phyloP scores from a whole-genome alignment of 2,888 invertebrate genomes.

The Parnassius apollo region DNA sequence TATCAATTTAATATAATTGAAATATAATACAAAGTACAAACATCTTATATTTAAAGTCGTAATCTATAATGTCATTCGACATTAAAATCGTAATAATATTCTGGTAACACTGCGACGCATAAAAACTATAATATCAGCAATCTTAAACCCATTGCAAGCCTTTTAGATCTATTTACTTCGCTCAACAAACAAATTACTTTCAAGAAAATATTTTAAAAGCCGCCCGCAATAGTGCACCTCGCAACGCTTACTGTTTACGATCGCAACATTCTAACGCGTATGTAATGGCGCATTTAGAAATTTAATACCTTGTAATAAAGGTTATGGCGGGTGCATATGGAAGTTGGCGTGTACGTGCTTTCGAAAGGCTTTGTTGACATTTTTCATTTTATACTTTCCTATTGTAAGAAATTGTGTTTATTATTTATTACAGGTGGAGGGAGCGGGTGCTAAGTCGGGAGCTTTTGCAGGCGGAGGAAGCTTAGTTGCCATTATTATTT shows the following conservation, averaged over 20 bases:
- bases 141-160: conserved; percentile 8
- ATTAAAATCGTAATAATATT: conserved; percentile 6
- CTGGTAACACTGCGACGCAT: conserved; percentile 8
- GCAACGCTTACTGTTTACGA: conserved; percentile 36
- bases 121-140: conserved; percentile 23
- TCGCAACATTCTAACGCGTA: conserved; percentile 4
- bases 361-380: conserved; percentile 52
- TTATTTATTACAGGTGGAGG: conserved; percentile 35
- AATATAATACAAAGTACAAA: conserved; percentile 11
- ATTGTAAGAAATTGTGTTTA: conserved; percentile 54
- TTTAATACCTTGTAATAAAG: conserved; percentile 13
- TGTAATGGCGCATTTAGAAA: conserved; percentile 1
- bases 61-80: background rate
- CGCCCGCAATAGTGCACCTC: conserved; percentile 40
- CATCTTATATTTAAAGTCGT: too few relatives aligned
- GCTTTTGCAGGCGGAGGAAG: conserved; percentile 2
- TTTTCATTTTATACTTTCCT: conserved; percentile 59
- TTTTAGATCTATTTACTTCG: conserved; percentile 31
- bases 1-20: background rate
- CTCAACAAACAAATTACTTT: conserved; percentile 53
- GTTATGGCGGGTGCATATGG: conserved; percentile 6
- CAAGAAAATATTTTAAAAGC: conserved; percentile 51
- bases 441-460: conserved; percentile 27
- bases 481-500: conserved; percentile 36
- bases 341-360: conserved; percentile 33